These are phyloP conservation scores for Meganola albula DNA, from an alignment of 2,888 invertebrate species.

Conservation along the genomic window DNA sequence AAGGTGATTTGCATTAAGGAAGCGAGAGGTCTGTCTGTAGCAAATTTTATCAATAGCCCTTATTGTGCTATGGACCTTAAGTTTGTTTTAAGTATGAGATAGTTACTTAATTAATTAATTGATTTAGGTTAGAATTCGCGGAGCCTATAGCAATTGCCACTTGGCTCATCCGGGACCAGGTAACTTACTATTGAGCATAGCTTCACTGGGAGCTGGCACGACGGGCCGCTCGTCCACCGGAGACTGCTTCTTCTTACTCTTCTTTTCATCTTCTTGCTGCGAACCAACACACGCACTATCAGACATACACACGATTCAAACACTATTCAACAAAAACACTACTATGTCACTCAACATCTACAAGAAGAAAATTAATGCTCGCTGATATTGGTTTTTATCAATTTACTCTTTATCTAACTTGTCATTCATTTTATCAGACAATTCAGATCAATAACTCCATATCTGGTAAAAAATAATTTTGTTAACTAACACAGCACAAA, in stretches of 20 bases:
- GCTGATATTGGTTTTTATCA: constrained; percentile 49
- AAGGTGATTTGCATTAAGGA: no score
- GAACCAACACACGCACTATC: constrained; percentile 42
- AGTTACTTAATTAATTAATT: no score
- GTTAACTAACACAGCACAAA: constrained; percentile 16
- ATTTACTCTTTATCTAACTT: constrained; percentile 57
- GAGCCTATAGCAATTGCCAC: no score
- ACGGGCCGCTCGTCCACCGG: constrained; percentile 67
- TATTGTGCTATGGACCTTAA: no score
- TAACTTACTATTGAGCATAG: constrained; percentile 71
- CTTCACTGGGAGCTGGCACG: constrained; percentile 72
- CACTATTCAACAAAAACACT: constrained; percentile 35
- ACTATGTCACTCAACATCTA: no score
- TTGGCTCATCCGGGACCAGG: no score
- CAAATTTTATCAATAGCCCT: no score
- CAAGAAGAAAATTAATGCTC: constrained; percentile 32
- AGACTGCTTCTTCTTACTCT: constrained; percentile 65
- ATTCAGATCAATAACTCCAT: constrained; percentile 56
- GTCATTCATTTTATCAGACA: constrained; percentile 52
- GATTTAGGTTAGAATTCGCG: no score
- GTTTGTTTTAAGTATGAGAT: no score
- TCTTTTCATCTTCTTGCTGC: constrained; percentile 72
- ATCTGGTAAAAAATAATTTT: constrained; percentile 27
- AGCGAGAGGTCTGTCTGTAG: no score
- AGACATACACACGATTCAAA: constrained; percentile 48